These are phyloP conservation scores for Proisotoma minuta DNA, from an alignment of 2,888 invertebrate species.

Conservation along the genomic window DNA sequence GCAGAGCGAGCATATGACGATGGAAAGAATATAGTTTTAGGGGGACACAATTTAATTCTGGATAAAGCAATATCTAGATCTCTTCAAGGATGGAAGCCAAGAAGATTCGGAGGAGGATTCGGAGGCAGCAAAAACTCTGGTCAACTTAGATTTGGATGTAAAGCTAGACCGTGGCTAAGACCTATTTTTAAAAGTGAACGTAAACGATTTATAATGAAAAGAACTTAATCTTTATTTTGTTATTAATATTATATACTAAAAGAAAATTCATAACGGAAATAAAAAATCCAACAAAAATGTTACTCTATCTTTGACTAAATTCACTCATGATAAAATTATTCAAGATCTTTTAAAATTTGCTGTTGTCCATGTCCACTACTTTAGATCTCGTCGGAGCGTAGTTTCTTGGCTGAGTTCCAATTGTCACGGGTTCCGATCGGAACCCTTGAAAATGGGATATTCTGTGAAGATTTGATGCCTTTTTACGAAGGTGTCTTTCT, in stretches of 20 bases:
- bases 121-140: constrained; percentile 9
- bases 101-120: constrained; percentile 9
- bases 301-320: background rate
- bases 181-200: constrained; percentile 12
- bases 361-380: constrained; percentile 30
- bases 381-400: constrained; percentile 28
- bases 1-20: background rate
- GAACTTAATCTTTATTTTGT: background rate
- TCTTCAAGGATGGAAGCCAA: constrained; percentile 9
- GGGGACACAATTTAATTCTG: background rate
- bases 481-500: background rate
- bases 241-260: background rate
- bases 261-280: background rate
- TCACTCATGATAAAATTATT: background rate
- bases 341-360: constrained; percentile 21
- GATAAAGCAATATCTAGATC: constrained; percentile 2
- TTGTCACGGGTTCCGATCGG: constrained; percentile 9
- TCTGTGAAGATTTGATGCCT: background rate
- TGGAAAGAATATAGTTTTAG: background rate
- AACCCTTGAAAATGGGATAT: no score
- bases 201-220: background rate
- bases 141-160: constrained; percentile 8
- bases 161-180: constrained; percentile 2
- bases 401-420: constrained; percentile 15
- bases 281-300: background rate